Evolutionary conservation across 2,797 vertebrate genomes (phyloP).

Genomic region (Acrossocheilus wenchowensis): DNA sequence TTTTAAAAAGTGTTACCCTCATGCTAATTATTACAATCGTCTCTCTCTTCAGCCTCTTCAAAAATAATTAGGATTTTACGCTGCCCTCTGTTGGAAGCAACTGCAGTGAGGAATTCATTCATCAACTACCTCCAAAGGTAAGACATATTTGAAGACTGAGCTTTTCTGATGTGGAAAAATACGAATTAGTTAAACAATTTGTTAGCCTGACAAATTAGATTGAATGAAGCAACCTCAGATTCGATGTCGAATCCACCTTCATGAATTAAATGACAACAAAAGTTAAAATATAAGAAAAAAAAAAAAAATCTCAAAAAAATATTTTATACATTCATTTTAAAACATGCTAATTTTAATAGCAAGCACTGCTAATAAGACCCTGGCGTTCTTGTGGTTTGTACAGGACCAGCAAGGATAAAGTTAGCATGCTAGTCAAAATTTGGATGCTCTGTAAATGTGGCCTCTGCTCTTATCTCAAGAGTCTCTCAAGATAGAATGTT

Average conservation of each 20-base stretch:
- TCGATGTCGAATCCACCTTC: background rate
- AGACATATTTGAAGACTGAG: background rate
- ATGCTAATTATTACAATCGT: background rate
- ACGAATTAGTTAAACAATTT: background rate
- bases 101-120: background rate
- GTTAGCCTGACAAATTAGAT: background rate
- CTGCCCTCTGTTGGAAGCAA: background rate
- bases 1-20: background rate
- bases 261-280: background rate
- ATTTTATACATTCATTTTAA: background rate
- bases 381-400: background rate
- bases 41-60: background rate
- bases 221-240: background rate
- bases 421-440: slow-evolving; percentile 2
- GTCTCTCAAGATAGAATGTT: slow-evolving; percentile 50
- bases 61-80: background rate
- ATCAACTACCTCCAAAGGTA: background rate
- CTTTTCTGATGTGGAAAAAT: background rate
- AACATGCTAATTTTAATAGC: background rate
- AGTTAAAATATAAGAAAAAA: background rate
- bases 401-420: background rate
- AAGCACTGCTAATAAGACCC: background rate
- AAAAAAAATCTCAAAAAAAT: background rate
- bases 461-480: slow-evolving; percentile 49
- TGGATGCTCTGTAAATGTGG: slow-evolving; percentile 33